phyloP scores from a whole-genome alignment of 2,888 invertebrate species.

The Eupithecia dodoneata region DNA sequence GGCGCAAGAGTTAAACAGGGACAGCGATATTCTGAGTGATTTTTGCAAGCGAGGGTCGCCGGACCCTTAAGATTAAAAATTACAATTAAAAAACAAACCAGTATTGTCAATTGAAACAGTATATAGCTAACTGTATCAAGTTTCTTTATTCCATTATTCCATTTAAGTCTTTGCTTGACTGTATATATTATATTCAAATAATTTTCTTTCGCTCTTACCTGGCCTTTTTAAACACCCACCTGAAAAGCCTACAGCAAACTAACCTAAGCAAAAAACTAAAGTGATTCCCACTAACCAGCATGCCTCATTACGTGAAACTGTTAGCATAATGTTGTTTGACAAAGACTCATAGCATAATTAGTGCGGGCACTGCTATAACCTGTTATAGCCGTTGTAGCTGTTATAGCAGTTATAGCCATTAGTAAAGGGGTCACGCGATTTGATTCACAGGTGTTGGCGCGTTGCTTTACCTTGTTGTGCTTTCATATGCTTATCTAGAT shows the following conservation, averaged over 20 bases:
- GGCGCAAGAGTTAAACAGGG: no score
- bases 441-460: constrained; percentile 1
- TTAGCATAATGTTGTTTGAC: constrained; percentile 25
- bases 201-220: neutral
- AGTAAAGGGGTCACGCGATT: constrained; percentile 30
- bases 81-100: no score
- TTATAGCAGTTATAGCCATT: constrained; percentile 3
- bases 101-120: no score
- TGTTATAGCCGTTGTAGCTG: constrained; percentile 10
- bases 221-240: neutral
- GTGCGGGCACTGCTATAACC: constrained; percentile 15
- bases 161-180: neutral
- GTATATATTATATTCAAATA: neutral
- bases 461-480: constrained; percentile 10
- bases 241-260: neutral
- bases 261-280: neutral
- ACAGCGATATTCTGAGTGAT: no score
- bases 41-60: no score
- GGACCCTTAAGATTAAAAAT: no score
- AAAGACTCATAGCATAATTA: constrained; percentile 31
- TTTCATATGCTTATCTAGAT: constrained; percentile 1
- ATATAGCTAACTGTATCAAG: no score
- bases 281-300: neutral
- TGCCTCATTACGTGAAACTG: constrained; percentile 8
- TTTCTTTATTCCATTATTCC: no score